Conservation (phyloP, 2,888 invertebrate species). For the Melinaea menophilus region DNA sequence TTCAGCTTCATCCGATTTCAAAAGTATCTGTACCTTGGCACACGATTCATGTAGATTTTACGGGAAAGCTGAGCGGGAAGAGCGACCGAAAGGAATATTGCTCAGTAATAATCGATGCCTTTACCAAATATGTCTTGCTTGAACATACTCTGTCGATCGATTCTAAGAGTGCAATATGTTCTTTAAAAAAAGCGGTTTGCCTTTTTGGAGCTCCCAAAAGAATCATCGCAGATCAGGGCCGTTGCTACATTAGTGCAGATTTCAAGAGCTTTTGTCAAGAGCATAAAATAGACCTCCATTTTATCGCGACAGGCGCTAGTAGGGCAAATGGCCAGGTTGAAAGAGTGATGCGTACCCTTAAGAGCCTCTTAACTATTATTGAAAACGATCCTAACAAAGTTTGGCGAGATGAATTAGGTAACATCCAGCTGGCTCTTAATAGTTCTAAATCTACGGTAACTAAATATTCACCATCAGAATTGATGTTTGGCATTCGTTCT, state of each 20-base stretch:
- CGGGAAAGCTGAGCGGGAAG: too few relatives aligned
- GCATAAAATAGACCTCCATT: background rate
- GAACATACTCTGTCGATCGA: slow-evolving; percentile 22
- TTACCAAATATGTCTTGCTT: slow-evolving; percentile 32
- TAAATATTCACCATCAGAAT: slow-evolving; percentile 30
- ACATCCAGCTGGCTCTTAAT: slow-evolving; percentile 35
- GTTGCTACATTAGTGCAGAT: background rate
- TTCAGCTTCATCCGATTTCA: slow-evolving; percentile 33
- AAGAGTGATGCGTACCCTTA: slow-evolving; percentile 30
- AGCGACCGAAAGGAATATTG: slow-evolving; percentile 34
- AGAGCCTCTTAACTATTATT: slow-evolving; percentile 30
- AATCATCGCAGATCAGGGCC: too few relatives aligned
- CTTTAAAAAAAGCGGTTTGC: too few relatives aligned
- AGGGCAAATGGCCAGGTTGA: slow-evolving; percentile 11
- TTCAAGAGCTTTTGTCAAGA: too few relatives aligned
- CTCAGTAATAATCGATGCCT: slow-evolving; percentile 30
- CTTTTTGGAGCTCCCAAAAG: too few relatives aligned
- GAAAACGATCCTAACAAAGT: slow-evolving; percentile 21
- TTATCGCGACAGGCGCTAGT: slow-evolving; percentile 35
- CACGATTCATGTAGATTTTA: slow-evolving; percentile 38
- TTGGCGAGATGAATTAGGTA: slow-evolving; percentile 30
- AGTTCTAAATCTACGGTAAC: slow-evolving; percentile 31
- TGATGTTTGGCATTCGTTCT: slow-evolving; percentile 16
- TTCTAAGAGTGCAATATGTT: too few relatives aligned
- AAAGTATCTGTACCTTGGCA: slow-evolving; percentile 34